Percentiles rank a stretch among this genome's conserved stretches.
Evolutionary conservation across 2,113 vertebrate species (phyloP).

Genomic region (Myiagra hebetior): DNA sequence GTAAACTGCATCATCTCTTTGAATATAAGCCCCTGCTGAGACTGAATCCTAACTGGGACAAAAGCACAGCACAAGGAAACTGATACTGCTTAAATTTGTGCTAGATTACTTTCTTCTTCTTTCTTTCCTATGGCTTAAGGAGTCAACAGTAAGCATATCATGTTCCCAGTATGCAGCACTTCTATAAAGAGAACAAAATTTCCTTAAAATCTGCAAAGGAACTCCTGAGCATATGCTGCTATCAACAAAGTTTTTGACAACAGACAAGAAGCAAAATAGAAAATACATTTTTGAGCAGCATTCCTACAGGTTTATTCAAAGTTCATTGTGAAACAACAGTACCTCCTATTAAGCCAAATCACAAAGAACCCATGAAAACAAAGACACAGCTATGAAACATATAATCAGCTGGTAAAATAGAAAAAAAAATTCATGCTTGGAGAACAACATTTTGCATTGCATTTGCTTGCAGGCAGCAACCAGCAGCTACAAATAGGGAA

Average conservation of each 20-base stretch:
- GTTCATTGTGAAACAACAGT: background rate
- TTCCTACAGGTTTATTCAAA: background rate
- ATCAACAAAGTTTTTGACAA: background rate
- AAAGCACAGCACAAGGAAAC: background rate
- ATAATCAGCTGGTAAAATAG: background rate
- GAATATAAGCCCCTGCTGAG: background rate
- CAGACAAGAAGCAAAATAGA: background rate
- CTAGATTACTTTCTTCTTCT: background rate
- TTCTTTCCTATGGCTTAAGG: background rate
- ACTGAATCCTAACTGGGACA: background rate
- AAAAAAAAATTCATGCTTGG: background rate
- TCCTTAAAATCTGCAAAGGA: background rate
- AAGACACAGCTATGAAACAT: background rate
- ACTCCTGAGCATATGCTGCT: background rate
- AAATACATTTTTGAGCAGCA: background rate
- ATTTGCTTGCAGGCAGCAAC: background rate
- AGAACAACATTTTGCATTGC: background rate
- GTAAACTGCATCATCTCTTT: background rate
- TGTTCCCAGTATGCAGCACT: background rate
- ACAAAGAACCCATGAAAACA: background rate
- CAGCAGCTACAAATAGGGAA: background rate
- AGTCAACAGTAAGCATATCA: background rate
- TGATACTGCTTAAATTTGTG: background rate
- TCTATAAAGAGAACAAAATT: background rate
- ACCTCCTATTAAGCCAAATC: background rate